Evolutionary conservation across 2,113 vertebrate species (phyloP), one percentile per base, ranked within the genome.

Genomic region (Gopherus evgoodei): DNA sequence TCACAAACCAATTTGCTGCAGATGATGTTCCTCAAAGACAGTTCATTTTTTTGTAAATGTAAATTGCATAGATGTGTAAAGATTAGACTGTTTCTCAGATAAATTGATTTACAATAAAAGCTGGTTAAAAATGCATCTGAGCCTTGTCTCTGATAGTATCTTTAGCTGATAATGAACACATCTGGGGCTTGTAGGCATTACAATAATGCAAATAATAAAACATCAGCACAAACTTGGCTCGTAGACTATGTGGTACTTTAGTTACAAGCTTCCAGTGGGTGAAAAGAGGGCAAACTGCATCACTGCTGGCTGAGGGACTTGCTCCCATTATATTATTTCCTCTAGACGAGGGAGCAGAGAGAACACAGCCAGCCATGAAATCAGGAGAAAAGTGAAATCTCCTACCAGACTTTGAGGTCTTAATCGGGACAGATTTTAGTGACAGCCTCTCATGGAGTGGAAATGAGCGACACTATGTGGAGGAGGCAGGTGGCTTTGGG

Each of bases 21-120:
- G 94, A 80, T 91, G 78, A 90, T 92, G 59, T 93, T 90, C 42
- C 16, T 82, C 62, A 83, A 82, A 69, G 76, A 93, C n/a, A 27
- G 54, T 31, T 65, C 88, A 88, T 83, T 82, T 56, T 95, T 96
- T 97, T 97, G 90, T 97, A 97, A 97, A 19, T 94, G 93, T 96
- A 96, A 96, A 96, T 95, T 97, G 95, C 94, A 4, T 96, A 92
- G 11, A 94, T 89, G 95, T 96, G 93, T 97, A 96, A 65, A 92
- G 92, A 91, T 72, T 84, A 94, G 93, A 94, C 79, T 56, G 62
- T 82, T 35, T 42, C 92, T 92, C 31, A 50, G 14, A 88, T 17
- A 54, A 27, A 84, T 52, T 84, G 81, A 76, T 96, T 93, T 95
- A 54, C 90, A 95, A 88, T 97, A 96, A 97, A 97, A 96, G 47